phyloP scores from a whole-genome alignment of 2,888 invertebrate species.

The Dicyrtomina minuta region DNA sequence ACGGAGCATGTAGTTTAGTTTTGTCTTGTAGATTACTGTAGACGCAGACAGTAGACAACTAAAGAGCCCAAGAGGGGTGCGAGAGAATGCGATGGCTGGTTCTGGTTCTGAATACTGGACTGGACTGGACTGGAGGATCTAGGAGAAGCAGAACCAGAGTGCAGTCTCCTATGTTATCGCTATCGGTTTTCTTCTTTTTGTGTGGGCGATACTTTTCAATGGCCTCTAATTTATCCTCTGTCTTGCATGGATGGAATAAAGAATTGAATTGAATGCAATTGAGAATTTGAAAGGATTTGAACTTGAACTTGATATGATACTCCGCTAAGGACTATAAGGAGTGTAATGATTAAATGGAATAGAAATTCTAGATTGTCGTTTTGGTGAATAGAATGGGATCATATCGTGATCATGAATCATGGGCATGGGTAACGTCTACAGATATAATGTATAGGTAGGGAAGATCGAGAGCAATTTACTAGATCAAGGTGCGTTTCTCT shows the following conservation, averaged over 20 bases:
- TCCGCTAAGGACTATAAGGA: neutral
- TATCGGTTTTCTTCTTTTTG: constrained; percentile 21
- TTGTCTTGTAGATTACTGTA: neutral
- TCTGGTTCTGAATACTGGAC: too few species aligned
- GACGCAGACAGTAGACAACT: neutral
- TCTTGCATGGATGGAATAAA: constrained; percentile 9
- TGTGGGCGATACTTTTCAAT: constrained; percentile 27
- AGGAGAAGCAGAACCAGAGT: constrained; percentile 23
- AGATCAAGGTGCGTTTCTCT: too few species aligned
- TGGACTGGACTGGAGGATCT: too few species aligned
- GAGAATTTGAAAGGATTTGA: constrained; percentile 3
- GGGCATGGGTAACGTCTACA: too few species aligned
- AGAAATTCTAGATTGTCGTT: constrained; percentile 4
- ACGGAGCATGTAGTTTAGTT: neutral
- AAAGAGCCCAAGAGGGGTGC: constrained; percentile 1
- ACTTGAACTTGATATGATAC: constrained; percentile 1
- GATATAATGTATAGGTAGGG: too few species aligned
- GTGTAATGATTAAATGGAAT: constrained; percentile 1
- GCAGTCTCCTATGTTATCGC: constrained; percentile 4
- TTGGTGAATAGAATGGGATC: too few species aligned
- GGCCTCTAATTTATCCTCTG: constrained; percentile 28
- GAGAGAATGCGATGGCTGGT: too few species aligned
- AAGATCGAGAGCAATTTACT: too few species aligned
- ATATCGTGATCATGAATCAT: neutral
- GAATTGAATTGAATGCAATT: constrained; percentile 16